A percentile compares a stretch with the other conserved stretches of the same genome.
These are phyloP conservation scores for Notothenia rossii DNA, from an alignment of 2,113 vertebrate species.

Conservation along the genomic window DNA sequence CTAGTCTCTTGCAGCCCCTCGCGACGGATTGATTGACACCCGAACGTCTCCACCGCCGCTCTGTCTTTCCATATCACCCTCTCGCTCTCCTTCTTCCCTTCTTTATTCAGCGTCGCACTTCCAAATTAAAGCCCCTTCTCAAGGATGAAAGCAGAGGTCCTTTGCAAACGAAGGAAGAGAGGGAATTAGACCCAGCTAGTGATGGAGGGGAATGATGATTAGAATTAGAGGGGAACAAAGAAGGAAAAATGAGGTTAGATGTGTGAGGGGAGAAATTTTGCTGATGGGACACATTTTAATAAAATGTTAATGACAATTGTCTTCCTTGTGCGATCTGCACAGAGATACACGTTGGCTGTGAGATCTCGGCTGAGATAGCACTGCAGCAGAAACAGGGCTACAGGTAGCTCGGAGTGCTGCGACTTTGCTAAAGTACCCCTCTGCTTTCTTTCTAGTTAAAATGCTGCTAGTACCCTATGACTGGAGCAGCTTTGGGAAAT, in stretches of 20 bases:
- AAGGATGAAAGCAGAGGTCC: slow-evolving; percentile 85
- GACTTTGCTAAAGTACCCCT: slow-evolving; percentile 56
- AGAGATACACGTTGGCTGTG: slow-evolving; percentile 54
- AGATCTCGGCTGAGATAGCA: slow-evolving; percentile 56
- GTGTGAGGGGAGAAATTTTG: slow-evolving; percentile 59
- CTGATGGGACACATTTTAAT: slow-evolving; percentile 79
- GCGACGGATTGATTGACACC: slow-evolving; percentile 89
- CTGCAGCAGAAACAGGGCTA: slow-evolving; percentile 49
- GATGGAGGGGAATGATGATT: slow-evolving; percentile 81
- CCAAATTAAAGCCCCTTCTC: slow-evolving; percentile 85
- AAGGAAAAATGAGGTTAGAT: slow-evolving; percentile 59
- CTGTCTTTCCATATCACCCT: slow-evolving; percentile 69
- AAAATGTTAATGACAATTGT: slow-evolving; percentile 79
- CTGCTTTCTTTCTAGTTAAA: slow-evolving; percentile 57
- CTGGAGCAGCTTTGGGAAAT: slow-evolving; percentile 45
- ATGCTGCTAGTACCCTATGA: slow-evolving; percentile 35
- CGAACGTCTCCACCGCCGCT: slow-evolving; percentile 71
- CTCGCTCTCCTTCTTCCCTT: slow-evolving; percentile 56
- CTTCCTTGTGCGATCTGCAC: slow-evolving; percentile 58
- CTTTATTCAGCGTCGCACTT: slow-evolving; percentile 80
- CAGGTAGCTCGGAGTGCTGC: slow-evolving; percentile 56
- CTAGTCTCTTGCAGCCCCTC: slow-evolving; percentile 72
- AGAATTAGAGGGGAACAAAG: slow-evolving; percentile 62
- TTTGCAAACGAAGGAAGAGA: slow-evolving; percentile 78
- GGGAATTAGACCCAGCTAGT: slow-evolving; percentile 77